Percentiles rank a stretch among this genome's conserved stretches.
Evolutionary conservation across 2,797 vertebrate genomes (phyloP).

Genomic region (Peromyscus attwateri): DNA sequence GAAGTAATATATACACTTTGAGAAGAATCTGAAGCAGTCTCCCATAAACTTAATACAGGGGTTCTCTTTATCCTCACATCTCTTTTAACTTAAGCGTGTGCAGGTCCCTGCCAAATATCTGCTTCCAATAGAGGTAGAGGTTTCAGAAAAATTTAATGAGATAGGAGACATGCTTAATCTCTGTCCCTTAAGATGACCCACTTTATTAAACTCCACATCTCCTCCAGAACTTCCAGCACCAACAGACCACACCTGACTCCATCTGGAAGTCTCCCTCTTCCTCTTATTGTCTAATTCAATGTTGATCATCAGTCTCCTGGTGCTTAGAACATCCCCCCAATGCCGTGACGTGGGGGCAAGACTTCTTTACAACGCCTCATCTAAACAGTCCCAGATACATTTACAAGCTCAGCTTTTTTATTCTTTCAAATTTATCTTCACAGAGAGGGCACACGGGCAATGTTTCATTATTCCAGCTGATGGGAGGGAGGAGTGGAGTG

Average conservation of each 20-base stretch:
- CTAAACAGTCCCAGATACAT: not conserved
- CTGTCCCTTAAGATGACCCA: not conserved
- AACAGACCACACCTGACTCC: not conserved
- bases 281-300: not conserved
- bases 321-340: not conserved
- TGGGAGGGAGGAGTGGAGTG: constrained; percentile 23
- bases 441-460: not conserved
- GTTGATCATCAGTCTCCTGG: not conserved
- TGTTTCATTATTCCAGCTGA: constrained; percentile 59
- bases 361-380: not conserved
- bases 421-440: constrained; percentile 48
- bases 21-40: constrained; percentile 45
- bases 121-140: constrained; percentile 71
- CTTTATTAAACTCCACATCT: not conserved
- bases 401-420: constrained; percentile 44
- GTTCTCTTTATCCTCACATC: constrained; percentile 50
- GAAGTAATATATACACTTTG: constrained; percentile 28
- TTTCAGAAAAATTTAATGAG: constrained; percentile 39
- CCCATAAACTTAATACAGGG: constrained; percentile 57
- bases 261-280: not conserved
- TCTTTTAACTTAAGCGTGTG: constrained; percentile 67
- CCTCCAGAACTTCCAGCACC: not conserved
- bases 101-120: constrained; percentile 63
- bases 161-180: constrained; percentile 41
- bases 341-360: not conserved